Evolutionary conservation across 1,140 invertebrate genomes (phyloP).

Genomic region (Hypsibius dujardini): DNA sequence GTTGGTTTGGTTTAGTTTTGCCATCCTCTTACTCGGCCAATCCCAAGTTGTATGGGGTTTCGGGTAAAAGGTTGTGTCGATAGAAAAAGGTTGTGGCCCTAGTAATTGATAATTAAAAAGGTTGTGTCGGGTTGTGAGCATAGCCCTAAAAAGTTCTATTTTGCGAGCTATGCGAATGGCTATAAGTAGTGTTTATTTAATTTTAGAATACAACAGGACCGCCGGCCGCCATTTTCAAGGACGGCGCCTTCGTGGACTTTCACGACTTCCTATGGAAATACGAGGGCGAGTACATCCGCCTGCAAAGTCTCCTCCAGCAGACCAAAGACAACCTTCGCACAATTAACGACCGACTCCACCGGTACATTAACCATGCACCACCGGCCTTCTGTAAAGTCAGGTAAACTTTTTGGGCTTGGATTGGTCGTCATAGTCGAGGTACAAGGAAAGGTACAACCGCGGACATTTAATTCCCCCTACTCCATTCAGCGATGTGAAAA

Average conservation of each 20-base stretch:
- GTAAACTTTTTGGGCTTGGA: not conserved
- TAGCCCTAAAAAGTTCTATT: too few species aligned
- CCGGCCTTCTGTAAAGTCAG: not conserved
- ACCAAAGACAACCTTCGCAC: not conserved
- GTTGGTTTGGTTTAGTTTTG: too few species aligned
- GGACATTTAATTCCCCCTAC: not conserved
- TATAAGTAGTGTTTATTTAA: not conserved
- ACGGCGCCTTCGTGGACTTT: conserved; percentile 4
- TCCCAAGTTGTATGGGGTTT: too few species aligned
- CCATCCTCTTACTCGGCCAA: too few species aligned
- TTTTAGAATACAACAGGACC: not conserved
- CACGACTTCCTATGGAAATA: conserved; percentile 13
- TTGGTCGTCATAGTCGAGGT: not conserved
- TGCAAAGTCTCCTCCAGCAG: not conserved
- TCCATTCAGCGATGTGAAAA: not conserved
- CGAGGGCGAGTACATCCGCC: conserved; percentile 7
- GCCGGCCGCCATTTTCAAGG: not conserved
- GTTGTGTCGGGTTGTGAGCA: not conserved
- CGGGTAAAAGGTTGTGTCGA: not conserved
- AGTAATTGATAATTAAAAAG: not conserved
- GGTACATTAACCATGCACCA: not conserved
- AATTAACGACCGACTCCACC: not conserved
- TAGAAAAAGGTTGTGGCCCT: not conserved
- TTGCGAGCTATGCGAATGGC: too few species aligned
- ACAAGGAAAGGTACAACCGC: not conserved